Evolutionary conservation across 1,140 invertebrate species (phyloP), one percentile per base, ranked within the genome.

Genomic region (Stenopsyche tienmushanensis): DNA sequence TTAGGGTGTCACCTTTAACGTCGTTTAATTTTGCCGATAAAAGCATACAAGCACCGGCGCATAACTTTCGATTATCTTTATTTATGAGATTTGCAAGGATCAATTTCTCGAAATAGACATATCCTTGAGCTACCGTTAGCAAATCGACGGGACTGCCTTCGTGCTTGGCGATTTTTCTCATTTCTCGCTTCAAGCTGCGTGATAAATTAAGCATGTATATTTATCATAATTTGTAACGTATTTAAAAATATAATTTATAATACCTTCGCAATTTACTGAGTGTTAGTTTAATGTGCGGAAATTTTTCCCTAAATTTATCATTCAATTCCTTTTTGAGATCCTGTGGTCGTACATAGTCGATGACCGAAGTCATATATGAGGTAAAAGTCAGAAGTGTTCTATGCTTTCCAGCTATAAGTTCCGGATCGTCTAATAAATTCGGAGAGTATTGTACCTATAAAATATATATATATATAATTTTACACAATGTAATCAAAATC

Each of bases 271-370:
- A 80, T 84, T 99, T 99, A 78, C 94, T 98, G n/a, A 99, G 83
- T 1, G 95, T 97, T 0, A 99, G 81, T 75, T 97, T 91, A 66
- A 98, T 90, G 69, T 94, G 87, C 0, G 96, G 96, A 82, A 98
- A 98, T 74, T 94, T 94, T 73, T 95, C 93, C 72, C 87, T 86
- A 74, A 99, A 99, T 79, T 98, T 97, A 73, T 98, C 96, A 80
- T 99, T 99, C 0, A 98, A 81, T 81, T 98, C 96, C 78, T 96
- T 97, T 75, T 98, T 98, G 57, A 99, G 79, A 79, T 97, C 95
- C n/a, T 93, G 91, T 21, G 96, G 94, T 72, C 93, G 89, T 1
- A 97, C 94, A 77, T 98, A 98, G 78, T 98, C 94, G 71, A 98
- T 98, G 17, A 98, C 92, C 1, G 96, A 98, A 9, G 92, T 94